phyloP scores from a whole-genome alignment of 2,888 invertebrate genomes.

The Epicampocera succincta region DNA sequence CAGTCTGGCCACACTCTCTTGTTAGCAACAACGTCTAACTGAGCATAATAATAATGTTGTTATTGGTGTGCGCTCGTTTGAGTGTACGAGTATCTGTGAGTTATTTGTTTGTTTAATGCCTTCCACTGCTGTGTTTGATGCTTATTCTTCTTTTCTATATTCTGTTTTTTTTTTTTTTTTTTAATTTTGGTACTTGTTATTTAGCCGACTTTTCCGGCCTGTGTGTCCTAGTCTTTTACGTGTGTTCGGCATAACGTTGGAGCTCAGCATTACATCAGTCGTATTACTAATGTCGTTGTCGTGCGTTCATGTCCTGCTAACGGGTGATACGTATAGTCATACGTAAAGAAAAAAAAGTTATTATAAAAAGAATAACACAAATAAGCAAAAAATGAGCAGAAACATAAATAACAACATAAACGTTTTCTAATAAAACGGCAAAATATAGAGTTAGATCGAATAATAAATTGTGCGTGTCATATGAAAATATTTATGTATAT shows the following conservation, averaged over 20 bases:
- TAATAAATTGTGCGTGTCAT: constrained; percentile 8
- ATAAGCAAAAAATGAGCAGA: constrained; percentile 5
- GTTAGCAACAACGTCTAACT: constrained; percentile 16
- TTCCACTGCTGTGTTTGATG: constrained; percentile 23
- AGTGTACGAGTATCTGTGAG: constrained; percentile 28
- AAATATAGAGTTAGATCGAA: constrained; percentile 6
- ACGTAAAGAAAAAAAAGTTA: constrained; percentile 55
- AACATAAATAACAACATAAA: constrained; percentile 36
- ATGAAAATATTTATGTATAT: background rate
- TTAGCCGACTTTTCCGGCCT: constrained; percentile 71
- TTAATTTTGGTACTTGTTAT: constrained; percentile 59
- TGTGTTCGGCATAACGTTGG: constrained; percentile 70
- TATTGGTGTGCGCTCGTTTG: constrained; percentile 6
- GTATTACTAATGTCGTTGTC: constrained; percentile 79
- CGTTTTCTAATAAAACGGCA: background rate
- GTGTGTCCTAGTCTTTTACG: constrained; percentile 65
- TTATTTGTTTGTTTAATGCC: constrained; percentile 41
- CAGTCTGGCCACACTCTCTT: constrained; percentile 25
- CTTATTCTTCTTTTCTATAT: background rate
- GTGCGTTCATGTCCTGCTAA: constrained; percentile 76
- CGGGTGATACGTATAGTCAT: constrained; percentile 58
- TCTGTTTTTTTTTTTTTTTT: background rate
- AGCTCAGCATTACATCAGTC: constrained; percentile 73
- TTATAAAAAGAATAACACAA: background rate
- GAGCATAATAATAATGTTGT: constrained; percentile 41